phyloP scores from a whole-genome alignment of 1,140 invertebrate genomes.

The Temnothorax longispinosus region DNA sequence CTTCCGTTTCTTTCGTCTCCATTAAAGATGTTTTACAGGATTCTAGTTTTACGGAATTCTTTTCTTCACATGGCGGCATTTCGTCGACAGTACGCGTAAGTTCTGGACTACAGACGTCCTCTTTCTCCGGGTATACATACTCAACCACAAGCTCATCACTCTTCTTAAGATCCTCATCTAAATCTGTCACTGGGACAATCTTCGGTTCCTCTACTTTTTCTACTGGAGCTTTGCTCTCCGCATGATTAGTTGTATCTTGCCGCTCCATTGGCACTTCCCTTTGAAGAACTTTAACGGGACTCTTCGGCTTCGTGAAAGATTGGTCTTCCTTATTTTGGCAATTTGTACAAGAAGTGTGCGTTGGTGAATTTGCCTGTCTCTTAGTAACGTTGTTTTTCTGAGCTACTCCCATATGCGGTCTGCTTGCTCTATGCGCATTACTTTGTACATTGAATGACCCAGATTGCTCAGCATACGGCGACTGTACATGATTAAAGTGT shows the following conservation, averaged over 20 bases:
- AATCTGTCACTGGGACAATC: slow-evolving; percentile 73
- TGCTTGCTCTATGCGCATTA: slow-evolving; percentile 58
- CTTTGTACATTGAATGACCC: slow-evolving; percentile 55
- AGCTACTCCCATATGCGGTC: slow-evolving; percentile 71
- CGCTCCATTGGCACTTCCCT: slow-evolving; percentile 59
- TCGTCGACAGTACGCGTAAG: background rate
- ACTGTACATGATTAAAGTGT: slow-evolving; percentile 68
- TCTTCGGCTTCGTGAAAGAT: slow-evolving; percentile 65
- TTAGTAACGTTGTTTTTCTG: slow-evolving; percentile 75
- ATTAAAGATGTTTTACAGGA: slow-evolving; percentile 6
- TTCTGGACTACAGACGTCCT: slow-evolving; percentile 6
- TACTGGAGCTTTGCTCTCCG: slow-evolving; percentile 22
- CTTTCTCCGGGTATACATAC: slow-evolving; percentile 9
- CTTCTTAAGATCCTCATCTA: slow-evolving; percentile 75
- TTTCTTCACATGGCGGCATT: background rate
- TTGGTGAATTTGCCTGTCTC: slow-evolving; percentile 74
- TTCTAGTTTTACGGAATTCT: slow-evolving; percentile 32
- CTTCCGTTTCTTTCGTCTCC: slow-evolving; percentile 50
- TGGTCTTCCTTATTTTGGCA: slow-evolving; percentile 66
- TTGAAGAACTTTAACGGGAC: slow-evolving; percentile 75
- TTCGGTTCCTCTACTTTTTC: slow-evolving; percentile 67
- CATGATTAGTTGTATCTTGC: slow-evolving; percentile 58
- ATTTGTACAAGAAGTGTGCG: slow-evolving; percentile 68
- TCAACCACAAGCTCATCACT: slow-evolving; percentile 17
- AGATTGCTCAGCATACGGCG: slow-evolving; percentile 67